A percentile compares a stretch with the other conserved stretches of the same genome.
These are phyloP conservation scores for Artemia sp. DNA, from an alignment of 2,888 invertebrate species.

Conservation along the genomic window DNA sequence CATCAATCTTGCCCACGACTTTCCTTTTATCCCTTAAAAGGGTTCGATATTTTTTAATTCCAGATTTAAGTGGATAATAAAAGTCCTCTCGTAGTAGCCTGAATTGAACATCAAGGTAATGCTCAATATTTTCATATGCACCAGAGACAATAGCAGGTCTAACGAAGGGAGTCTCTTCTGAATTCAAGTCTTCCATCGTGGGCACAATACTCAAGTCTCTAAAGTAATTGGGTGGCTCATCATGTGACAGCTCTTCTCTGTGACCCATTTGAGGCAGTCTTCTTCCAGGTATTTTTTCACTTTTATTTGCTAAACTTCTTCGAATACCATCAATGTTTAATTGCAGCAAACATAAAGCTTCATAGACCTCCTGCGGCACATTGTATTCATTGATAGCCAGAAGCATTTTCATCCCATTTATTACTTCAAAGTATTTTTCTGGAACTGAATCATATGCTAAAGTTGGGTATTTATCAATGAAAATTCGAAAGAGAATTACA, in stretches of 20 bases:
- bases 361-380: slow-evolving; percentile 9
- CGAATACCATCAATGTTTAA: background rate
- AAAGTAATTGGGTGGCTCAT: slow-evolving; percentile 34
- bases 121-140: slow-evolving; percentile 43
- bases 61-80: slow-evolving; percentile 50
- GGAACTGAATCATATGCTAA: background rate
- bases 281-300: background rate
- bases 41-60: slow-evolving; percentile 39
- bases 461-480: background rate
- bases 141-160: slow-evolving; percentile 39
- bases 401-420: background rate
- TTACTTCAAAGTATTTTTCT: background rate
- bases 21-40: background rate
- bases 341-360: background rate
- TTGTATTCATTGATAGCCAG: background rate
- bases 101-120: slow-evolving; percentile 65
- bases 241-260: background rate
- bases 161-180: slow-evolving; percentile 33
- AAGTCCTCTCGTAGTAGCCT: slow-evolving; percentile 62
- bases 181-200: slow-evolving; percentile 30
- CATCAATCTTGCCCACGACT: background rate
- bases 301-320: background rate
- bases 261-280: background rate
- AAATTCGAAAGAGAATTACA: background rate
- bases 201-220: slow-evolving; percentile 31